Base-by-base conservation (phyloP, 2,888 invertebrate genomes). In the Dryococelus australis region DNA sequence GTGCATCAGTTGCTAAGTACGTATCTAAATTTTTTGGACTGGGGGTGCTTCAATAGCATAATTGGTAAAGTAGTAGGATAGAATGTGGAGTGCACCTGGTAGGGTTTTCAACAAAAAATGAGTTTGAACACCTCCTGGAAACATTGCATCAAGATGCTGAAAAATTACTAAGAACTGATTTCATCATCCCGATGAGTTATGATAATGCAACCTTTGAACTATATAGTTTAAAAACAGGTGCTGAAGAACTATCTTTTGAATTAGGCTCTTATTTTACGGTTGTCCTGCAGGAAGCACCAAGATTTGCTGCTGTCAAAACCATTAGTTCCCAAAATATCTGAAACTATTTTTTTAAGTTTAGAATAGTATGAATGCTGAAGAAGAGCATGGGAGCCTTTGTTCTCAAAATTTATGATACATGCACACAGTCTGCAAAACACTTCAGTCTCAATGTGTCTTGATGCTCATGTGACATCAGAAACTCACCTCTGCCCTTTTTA, bases 361-460 rank as follows among this genome's bases (percentile, higher is more conserved):
- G 12, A 20, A 83, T 43, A 35, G 65, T 86, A 43, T 20, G 79
- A 79, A 80, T 9, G 85, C 26, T 79, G 79, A 13, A 24, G 65
- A 78, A 79, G 83, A 81, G 24, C 6, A 28, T 87, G 85, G 26
- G 43, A 86, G 47, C 35, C 86, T 53, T 78, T 8, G 24, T 65
- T 78, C 87, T 87, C 88, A 89, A 88, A 86, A 84, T 86, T 13
- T 88, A 65, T 65, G 20, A 79, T 65, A 43, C 27, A 43, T 86
- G 16, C 86, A 43, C 86, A 89, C 90, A 90, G n/a, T 83, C 79
- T 85, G 53, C 27, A 47, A 28, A 65, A 53, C 89, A 88, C 88
- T 86, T 47, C 47, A 47, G 10, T 47, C 47, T 47, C 47, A 47
- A 3, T 47, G 47, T 47, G 47, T 47, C 47, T 47, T 47, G 47